Conservation (phyloP, 1,140 invertebrate genomes). For the Brachionus manjavacas region DNA sequence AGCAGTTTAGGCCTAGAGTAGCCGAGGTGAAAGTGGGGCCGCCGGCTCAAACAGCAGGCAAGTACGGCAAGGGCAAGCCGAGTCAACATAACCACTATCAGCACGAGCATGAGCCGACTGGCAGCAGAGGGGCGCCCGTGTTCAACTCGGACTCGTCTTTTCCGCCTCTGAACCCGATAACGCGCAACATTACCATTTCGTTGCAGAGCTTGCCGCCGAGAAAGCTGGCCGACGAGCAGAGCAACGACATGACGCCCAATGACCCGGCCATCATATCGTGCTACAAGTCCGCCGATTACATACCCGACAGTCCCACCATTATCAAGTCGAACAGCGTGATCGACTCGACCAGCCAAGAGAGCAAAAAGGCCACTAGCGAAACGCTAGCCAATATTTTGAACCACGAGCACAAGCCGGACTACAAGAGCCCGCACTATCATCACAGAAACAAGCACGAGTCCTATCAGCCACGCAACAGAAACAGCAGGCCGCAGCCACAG, state of each 20-base stretch:
- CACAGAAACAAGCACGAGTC: neutral
- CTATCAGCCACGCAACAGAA: neutral
- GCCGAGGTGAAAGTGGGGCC: neutral
- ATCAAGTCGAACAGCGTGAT: slow-evolving; percentile 8
- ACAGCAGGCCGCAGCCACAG: neutral
- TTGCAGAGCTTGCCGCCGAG: neutral
- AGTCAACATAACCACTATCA: no score
- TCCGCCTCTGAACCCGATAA: neutral
- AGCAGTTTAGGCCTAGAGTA: neutral
- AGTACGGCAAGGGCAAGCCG: neutral
- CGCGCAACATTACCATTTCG: neutral
- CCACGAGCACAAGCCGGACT: neutral
- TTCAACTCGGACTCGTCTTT: slow-evolving; percentile 1
- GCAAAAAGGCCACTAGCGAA: slow-evolving; percentile 1
- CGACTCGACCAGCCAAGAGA: neutral
- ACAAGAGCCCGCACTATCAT: neutral
- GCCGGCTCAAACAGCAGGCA: no score
- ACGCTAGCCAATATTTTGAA: slow-evolving; percentile 10
- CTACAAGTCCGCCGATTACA: slow-evolving; percentile 6
- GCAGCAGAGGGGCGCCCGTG: neutral
- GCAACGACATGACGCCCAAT: neutral
- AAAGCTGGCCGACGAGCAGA: neutral
- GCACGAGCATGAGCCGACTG: neutral
- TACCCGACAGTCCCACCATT: slow-evolving; percentile 4
- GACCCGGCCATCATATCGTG: slow-evolving; percentile 26